Evolutionary conservation across 2,797 vertebrate species (phyloP).

Genomic region (Adrianichthys oophorus): DNA sequence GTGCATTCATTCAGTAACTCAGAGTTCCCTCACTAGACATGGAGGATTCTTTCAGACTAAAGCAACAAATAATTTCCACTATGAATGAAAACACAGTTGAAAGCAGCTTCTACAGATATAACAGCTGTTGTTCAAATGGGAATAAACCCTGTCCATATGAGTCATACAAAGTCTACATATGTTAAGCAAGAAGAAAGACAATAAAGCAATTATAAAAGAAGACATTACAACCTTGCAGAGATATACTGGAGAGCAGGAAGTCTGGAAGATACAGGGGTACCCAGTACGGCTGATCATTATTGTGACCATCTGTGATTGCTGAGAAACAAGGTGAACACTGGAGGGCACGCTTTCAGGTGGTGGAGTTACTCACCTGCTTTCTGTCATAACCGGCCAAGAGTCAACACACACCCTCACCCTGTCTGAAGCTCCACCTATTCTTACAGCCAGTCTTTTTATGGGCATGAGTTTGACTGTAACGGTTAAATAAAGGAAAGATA

Average conservation of each 20-base stretch:
- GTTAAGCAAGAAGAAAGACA: constrained; percentile 10
- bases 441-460: constrained; percentile 58
- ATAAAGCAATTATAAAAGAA: constrained; percentile 43
- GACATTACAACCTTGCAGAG: constrained; percentile 44
- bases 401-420: not conserved
- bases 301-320: constrained; percentile 32
- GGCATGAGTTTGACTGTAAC: constrained; percentile 32
- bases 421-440: constrained; percentile 24
- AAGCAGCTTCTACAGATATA: constrained; percentile 7
- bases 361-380: constrained; percentile 41
- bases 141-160: constrained; percentile 29
- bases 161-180: constrained; percentile 26
- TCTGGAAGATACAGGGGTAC: constrained; percentile 22
- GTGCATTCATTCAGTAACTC: constrained; percentile 51
- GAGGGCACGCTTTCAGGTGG: constrained; percentile 46
- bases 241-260: constrained; percentile 47
- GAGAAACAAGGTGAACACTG: constrained; percentile 30
- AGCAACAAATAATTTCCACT: constrained; percentile 51
- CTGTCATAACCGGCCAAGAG: constrained; percentile 28
- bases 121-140: constrained; percentile 5
- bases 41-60: constrained; percentile 50
- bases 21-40: constrained; percentile 69
- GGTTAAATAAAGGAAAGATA: constrained; percentile 17
- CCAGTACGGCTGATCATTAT: constrained; percentile 17
- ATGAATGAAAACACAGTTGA: constrained; percentile 46